Percentiles rank a stretch among this genome's conserved stretches.
phyloP scores from a whole-genome alignment of 2,113 vertebrate species.

The Alouatta palliata region DNA sequence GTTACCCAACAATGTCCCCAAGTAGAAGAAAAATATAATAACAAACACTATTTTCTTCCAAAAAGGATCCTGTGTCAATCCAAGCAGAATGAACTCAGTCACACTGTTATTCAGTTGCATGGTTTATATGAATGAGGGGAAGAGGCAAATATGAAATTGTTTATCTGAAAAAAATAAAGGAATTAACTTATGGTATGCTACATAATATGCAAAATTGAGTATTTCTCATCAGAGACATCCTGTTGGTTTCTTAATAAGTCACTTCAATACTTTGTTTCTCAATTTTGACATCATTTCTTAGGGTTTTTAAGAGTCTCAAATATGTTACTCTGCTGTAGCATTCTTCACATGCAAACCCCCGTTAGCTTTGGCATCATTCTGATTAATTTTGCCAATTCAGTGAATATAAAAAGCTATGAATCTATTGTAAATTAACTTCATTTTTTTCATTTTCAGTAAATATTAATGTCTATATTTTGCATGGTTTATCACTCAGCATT shows the following conservation, averaged over 20 bases:
- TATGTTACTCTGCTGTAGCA: accelerated
- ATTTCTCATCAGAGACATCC: not conserved
- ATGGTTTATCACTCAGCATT: not conserved
- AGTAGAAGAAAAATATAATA: not conserved
- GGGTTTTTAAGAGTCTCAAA: not conserved
- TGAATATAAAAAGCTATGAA: not conserved
- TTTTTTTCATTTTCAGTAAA: not conserved
- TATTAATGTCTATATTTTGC: not conserved
- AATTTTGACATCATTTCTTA: not conserved
- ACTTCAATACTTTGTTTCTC: not conserved
- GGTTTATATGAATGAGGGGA: not conserved
- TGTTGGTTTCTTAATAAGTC: not conserved
- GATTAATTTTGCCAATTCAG: not conserved
- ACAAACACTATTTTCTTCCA: not conserved
- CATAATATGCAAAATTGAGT: not conserved
- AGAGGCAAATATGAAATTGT: not conserved
- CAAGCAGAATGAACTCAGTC: not conserved
- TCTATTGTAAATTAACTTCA: not conserved
- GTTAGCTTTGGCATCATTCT: not conserved
- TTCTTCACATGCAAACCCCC: not conserved
- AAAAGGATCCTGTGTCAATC: not conserved
- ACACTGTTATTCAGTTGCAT: not conserved
- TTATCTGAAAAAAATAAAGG: not conserved
- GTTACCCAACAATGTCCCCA: not conserved
- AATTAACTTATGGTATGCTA: not conserved